Conservation (phyloP, 2,888 invertebrate species). For the Macroteleia sp. region DNA sequence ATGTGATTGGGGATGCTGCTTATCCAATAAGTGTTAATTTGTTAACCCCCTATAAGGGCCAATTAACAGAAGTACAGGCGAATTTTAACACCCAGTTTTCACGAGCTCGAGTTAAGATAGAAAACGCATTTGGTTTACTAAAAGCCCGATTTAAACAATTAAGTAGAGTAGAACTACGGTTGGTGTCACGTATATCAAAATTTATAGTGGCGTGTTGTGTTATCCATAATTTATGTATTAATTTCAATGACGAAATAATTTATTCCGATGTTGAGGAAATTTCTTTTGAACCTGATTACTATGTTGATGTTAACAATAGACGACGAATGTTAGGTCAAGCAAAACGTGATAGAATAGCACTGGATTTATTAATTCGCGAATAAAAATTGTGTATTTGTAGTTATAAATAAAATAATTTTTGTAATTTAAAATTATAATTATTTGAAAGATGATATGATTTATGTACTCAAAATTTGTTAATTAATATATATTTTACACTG, state of each 20-base stretch:
- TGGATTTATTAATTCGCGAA: neutral
- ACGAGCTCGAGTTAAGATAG: slow-evolving; percentile 7
- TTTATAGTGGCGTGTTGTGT: slow-evolving; percentile 32
- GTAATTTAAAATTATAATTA: neutral
- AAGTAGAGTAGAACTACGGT: slow-evolving; percentile 3
- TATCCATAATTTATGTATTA: slow-evolving; percentile 20
- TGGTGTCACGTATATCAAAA: slow-evolving; percentile 2
- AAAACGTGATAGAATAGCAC: slow-evolving; percentile 23
- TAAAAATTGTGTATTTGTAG: no score
- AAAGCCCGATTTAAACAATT: slow-evolving; percentile 25
- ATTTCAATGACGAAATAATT: neutral
- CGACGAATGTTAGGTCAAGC: slow-evolving; percentile 22
- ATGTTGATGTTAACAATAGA: slow-evolving; percentile 7
- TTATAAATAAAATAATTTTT: no score
- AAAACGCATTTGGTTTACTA: slow-evolving; percentile 20
- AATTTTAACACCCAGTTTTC: neutral
- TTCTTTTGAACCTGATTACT: slow-evolving; percentile 16
- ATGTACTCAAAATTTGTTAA: no score
- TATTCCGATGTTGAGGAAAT: slow-evolving; percentile 11
- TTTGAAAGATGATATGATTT: no score
- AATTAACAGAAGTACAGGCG: neutral
- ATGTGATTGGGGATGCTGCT: slow-evolving; percentile 10
- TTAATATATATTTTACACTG: no score
- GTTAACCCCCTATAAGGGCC: slow-evolving; percentile 4
- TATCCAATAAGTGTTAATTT: slow-evolving; percentile 6